A percentile compares a stretch with the other conserved stretches of the same genome.
Evolutionary conservation across 2,113 vertebrate genomes (phyloP).

Genomic region (Aegotheles bennettii): DNA sequence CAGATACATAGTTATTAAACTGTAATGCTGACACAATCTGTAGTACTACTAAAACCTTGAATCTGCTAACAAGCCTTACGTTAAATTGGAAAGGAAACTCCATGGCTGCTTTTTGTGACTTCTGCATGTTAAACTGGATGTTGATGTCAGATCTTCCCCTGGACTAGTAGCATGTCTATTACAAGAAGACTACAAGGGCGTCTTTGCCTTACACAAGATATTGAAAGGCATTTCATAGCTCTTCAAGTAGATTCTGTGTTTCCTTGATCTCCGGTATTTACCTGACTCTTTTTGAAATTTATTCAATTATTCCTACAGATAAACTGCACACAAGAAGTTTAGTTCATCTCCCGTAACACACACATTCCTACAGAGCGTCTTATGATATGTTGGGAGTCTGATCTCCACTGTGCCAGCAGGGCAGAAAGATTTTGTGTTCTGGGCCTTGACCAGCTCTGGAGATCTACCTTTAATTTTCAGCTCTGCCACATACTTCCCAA

Average conservation of each 20-base stretch:
- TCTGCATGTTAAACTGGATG: not conserved
- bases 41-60: not conserved
- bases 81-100: not conserved
- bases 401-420: conserved; percentile 2
- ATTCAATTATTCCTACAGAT: not conserved
- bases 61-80: not conserved
- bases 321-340: not conserved
- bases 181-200: not conserved
- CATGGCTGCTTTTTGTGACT: not conserved
- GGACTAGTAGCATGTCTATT: not conserved
- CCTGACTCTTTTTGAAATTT: not conserved
- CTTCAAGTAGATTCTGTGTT: not conserved
- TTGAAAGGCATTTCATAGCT: not conserved
- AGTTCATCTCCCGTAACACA: not conserved
- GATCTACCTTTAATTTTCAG: conserved; percentile 63
- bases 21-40: not conserved
- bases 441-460: conserved; percentile 54
- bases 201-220: not conserved
- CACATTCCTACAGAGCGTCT: not conserved
- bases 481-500: conserved; percentile 65
- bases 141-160: not conserved
- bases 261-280: not conserved
- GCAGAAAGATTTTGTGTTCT: conserved; percentile 36
- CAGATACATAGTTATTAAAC: not conserved
- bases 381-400: not conserved